Evolutionary conservation across 2,113 vertebrate genomes (phyloP).

Genomic region (Psittacus erithacus): DNA sequence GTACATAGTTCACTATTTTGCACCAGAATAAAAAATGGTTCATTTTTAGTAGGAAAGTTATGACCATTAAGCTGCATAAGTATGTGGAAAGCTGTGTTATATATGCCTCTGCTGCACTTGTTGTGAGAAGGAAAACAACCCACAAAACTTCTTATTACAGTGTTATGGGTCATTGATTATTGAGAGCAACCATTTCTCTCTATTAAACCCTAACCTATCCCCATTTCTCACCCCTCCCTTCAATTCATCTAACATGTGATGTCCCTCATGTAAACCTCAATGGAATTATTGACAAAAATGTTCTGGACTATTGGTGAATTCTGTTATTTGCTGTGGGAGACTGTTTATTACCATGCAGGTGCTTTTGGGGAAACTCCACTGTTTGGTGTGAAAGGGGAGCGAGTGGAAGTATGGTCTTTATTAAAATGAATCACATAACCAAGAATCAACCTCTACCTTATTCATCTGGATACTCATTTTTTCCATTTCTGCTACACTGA

Average conservation of each 20-base stretch:
- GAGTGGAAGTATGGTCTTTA: background rate
- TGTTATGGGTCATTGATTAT: background rate
- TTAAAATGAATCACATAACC: background rate
- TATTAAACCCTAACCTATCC: background rate
- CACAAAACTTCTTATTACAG: background rate
- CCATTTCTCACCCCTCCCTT: background rate
- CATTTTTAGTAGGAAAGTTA: background rate
- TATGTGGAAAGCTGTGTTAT: background rate
- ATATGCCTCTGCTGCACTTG: background rate
- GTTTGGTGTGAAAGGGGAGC: conserved; percentile 20
- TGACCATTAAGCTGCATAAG: background rate
- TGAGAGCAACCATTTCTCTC: background rate
- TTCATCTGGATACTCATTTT: background rate
- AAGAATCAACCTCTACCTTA: background rate
- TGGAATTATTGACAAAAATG: background rate
- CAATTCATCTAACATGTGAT: background rate
- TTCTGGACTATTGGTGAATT: background rate
- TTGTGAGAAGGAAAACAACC: background rate
- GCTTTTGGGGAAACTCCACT: background rate
- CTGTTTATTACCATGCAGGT: background rate
- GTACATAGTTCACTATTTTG: background rate
- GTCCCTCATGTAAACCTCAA: background rate
- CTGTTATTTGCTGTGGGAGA: background rate
- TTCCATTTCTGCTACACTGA: conserved; percentile 28
- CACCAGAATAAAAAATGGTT: background rate